Evolutionary conservation across 2,888 invertebrate genomes (phyloP).

Genomic region (Diarsia dahlii): DNA sequence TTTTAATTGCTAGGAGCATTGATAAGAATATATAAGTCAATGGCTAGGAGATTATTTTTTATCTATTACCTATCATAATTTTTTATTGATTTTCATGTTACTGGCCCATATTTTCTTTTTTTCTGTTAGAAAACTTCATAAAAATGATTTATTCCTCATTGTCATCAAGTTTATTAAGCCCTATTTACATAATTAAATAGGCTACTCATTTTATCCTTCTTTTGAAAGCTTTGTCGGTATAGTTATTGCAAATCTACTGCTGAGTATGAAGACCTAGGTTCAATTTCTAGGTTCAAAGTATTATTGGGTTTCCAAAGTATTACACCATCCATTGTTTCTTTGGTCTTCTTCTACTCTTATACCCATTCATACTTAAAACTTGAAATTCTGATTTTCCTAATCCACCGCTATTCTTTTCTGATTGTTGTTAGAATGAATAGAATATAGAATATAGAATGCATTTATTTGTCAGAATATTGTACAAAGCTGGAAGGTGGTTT

Average conservation of each 20-base stretch:
- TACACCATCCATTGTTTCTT: too few relatives aligned
- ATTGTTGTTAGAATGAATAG: too few relatives aligned
- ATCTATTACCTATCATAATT: conserved; percentile 28
- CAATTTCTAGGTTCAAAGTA: background rate
- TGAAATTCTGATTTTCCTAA: too few relatives aligned
- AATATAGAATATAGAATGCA: too few relatives aligned
- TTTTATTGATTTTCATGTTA: conserved; percentile 29
- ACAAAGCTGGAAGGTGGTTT: too few relatives aligned
- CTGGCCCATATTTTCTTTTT: background rate
- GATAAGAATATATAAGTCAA: too few relatives aligned
- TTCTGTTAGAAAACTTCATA: background rate
- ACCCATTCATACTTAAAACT: too few relatives aligned
- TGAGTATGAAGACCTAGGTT: background rate
- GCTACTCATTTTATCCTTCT: background rate
- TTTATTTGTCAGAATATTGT: too few relatives aligned
- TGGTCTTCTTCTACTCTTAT: too few relatives aligned
- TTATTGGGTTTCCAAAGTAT: background rate
- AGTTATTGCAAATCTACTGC: background rate
- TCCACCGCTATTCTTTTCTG: too few relatives aligned
- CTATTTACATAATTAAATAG: background rate
- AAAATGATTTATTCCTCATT: background rate
- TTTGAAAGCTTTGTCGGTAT: background rate
- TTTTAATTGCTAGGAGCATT: conserved; percentile 35
- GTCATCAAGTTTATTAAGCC: background rate
- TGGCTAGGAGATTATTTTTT: conserved; percentile 32